Conservation (phyloP, 1,140 invertebrate genomes). For the Drosophila micromelanica region DNA sequence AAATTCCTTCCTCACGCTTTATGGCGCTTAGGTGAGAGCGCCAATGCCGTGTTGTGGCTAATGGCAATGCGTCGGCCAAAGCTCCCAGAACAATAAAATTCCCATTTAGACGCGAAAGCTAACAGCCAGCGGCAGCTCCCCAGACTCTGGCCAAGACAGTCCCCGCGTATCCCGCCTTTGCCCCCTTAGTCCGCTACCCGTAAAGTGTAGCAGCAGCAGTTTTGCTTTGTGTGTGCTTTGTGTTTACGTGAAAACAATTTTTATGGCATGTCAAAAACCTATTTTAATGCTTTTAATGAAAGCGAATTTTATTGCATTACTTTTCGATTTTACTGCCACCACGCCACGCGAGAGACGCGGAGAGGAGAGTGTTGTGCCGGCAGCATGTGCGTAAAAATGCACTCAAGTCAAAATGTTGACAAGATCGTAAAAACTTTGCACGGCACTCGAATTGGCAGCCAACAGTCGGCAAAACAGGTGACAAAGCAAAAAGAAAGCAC, state of each 20-base stretch:
- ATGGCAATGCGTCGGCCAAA: conserved; percentile 71
- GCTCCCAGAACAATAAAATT: conserved; percentile 81
- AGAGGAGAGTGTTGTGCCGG: neutral
- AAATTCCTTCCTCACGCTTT: conserved; percentile 35
- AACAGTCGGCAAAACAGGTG: conserved; percentile 60
- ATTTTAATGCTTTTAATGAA: conserved; percentile 83
- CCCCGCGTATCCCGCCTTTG: neutral
- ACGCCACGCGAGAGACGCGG: too few species aligned
- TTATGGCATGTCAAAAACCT: conserved; percentile 83
- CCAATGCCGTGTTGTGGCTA: conserved; percentile 64
- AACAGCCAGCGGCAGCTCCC: conserved; percentile 41
- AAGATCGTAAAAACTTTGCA: conserved; percentile 71
- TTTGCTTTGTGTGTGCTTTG: conserved; percentile 52
- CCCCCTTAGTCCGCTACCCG: neutral
- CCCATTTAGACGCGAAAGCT: conserved; percentile 69
- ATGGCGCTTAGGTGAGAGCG: conserved; percentile 67
- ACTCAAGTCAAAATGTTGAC: conserved; percentile 80
- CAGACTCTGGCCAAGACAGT: conserved; percentile 8
- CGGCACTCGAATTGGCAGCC: conserved; percentile 11
- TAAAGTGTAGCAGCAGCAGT: conserved; percentile 68
- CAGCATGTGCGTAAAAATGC: conserved; percentile 68
- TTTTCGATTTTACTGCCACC: conserved; percentile 79
- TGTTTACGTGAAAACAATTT: conserved; percentile 80
- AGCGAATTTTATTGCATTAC: conserved; percentile 82
- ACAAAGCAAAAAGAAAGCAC: conserved; percentile 60